Base-by-base conservation (phyloP, 2,888 invertebrate genomes). In the Dioctria rufipes region DNA sequence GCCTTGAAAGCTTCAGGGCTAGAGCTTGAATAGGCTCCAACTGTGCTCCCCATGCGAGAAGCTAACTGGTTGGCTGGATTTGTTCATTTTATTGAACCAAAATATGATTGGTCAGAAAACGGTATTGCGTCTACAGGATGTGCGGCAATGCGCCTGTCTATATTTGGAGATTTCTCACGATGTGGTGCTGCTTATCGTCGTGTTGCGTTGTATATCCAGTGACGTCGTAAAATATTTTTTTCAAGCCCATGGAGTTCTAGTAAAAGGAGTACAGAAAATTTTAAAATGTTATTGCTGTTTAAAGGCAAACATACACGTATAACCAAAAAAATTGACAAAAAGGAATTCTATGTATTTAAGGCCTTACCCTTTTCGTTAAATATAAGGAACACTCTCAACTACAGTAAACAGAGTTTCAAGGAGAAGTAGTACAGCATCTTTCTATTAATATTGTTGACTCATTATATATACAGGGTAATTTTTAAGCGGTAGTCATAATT, bases 1-100 rank as follows among this genome's bases (percentile, higher is more conserved):
- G 49, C 77, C 77, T 60, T n/a, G 40, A 54, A 77, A 63, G 77
- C 63, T 77, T 42, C 42, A 6, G 43, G 69, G 79, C 46, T 25
- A 58, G 60, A 79, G 66, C 79, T 60, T 67, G 13, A 58, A 11
- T 60, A 60, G 79, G 79, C 67, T 60, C 79, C 78, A 43, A 58
- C 43, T 42, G 46, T 42, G 9, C 43, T 67, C 40, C 13, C 25
- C 54, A 60, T 79, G 67, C 79, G 58, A 67, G 25, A 11, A 42
- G 4, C 43, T 67, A 2, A 79, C 69, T 79, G 79, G 79, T 43
- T 79, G 40, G 6, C 13, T 4, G 37, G 60, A 46, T 79, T 79
- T 69, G 40, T 69, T 42, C 67, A 69, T 6, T 25, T 43, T 6
- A 13, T 58, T 79, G 67, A 9, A 46, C 67, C 51, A 67, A 67